Percentiles rank a stretch among this genome's conserved stretches.
Evolutionary conservation across 2,888 invertebrate species (phyloP).

Genomic region (Julus scanicus): DNA sequence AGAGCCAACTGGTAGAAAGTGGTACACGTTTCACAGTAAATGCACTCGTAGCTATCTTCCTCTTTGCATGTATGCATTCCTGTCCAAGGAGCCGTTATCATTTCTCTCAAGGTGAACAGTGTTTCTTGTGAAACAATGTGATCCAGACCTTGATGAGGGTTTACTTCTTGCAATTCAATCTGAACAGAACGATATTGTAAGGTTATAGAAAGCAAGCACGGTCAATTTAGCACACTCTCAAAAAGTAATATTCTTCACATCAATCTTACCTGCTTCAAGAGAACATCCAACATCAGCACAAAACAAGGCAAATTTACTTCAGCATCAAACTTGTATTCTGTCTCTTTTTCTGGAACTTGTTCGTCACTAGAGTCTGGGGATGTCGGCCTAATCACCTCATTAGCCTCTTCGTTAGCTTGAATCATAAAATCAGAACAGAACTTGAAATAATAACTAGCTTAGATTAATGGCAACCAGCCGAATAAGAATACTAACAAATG

Average conservation of each 20-base stretch:
- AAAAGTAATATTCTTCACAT: not conserved
- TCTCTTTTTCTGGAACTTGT: conserved; percentile 63
- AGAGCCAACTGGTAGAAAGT: conserved; percentile 94
- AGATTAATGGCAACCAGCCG: not conserved
- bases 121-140: conserved; percentile 77
- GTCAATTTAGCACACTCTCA: too few relatives aligned
- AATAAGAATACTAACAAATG: conserved; percentile 59
- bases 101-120: conserved; percentile 78
- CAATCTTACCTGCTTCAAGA: conserved; percentile 83
- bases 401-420: conserved; percentile 38
- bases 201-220: too few relatives aligned
- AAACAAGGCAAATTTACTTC: conserved; percentile 87
- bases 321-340: conserved; percentile 75
- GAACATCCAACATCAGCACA: conserved; percentile 94
- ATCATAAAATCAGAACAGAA: not conserved
- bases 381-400: conserved; percentile 74
- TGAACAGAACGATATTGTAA: conserved; percentile 61
- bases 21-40: conserved; percentile 91
- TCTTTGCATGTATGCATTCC: conserved; percentile 72
- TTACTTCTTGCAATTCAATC: conserved; percentile 88
- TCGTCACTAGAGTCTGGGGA: conserved; percentile 77
- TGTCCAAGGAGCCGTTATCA: conserved; percentile 80
- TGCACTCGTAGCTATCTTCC: conserved; percentile 76
- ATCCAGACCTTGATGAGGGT: conserved; percentile 81
- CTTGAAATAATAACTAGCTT: not conserved